Percentiles rank a stretch among this genome's conserved stretches.
phyloP scores from a whole-genome alignment of 2,113 vertebrate genomes.

The Antigone vipio region DNA sequence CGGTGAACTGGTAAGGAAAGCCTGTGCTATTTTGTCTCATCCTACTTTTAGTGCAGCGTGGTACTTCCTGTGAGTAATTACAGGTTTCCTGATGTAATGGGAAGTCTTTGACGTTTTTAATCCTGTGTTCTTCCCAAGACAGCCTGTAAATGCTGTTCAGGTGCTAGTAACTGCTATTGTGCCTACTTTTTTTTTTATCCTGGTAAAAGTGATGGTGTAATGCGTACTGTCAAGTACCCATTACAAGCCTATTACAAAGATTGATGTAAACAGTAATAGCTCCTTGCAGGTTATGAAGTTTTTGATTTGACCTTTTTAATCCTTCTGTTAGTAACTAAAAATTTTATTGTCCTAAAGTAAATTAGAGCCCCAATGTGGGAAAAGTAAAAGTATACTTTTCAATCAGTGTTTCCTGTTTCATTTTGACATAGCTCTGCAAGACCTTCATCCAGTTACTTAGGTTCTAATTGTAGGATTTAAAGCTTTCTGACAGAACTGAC shows the following conservation, averaged over 20 bases:
- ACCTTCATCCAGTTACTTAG: background rate
- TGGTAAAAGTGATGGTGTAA: background rate
- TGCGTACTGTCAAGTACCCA: background rate
- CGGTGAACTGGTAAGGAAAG: background rate
- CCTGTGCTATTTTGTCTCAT: background rate
- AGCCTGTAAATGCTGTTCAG: background rate
- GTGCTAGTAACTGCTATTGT: background rate
- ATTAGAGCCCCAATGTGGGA: background rate
- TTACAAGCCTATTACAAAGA: background rate
- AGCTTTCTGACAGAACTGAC: background rate
- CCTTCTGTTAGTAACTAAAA: background rate
- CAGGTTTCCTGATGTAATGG: background rate
- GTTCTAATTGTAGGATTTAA: background rate
- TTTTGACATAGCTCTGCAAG: background rate
- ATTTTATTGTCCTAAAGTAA: background rate
- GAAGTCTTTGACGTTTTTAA: background rate
- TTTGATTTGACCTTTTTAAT: background rate
- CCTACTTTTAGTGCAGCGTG: background rate
- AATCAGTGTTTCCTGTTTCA: background rate
- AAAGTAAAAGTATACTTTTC: background rate
- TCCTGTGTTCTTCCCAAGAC: background rate
- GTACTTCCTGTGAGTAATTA: background rate
- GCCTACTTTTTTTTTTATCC: background rate
- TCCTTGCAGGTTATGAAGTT: background rate
- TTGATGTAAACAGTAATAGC: background rate